phyloP scores from a whole-genome alignment of 64 coral and sea anemone species.

The Cladopsammia gracilis region DNA sequence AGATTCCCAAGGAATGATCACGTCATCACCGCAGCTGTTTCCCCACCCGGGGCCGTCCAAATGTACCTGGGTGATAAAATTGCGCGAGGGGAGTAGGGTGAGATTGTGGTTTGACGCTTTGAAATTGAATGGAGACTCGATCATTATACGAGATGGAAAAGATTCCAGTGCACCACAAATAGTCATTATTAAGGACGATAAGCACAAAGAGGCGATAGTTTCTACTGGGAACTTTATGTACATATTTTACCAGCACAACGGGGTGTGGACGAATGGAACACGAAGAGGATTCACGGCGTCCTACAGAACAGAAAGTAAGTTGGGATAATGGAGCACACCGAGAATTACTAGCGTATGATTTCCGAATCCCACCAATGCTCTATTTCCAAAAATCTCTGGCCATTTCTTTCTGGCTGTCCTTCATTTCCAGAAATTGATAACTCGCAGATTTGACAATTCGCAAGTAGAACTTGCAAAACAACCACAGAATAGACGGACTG shows the following conservation, averaged over 20 bases:
- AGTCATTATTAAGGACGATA: constrained; percentile 47
- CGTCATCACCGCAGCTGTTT: constrained; percentile 92
- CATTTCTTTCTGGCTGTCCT: too few species aligned
- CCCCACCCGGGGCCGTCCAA: neutral
- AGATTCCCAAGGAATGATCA: constrained; percentile 83
- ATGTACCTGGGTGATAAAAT: constrained; percentile 83
- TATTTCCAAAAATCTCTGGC: too few species aligned
- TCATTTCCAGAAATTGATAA: too few species aligned
- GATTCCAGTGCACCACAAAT: constrained; percentile 71
- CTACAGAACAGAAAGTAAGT: constrained; percentile 79
- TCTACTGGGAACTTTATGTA: constrained; percentile 82
- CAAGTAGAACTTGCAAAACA: too few species aligned
- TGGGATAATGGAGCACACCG: neutral
- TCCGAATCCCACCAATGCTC: too few species aligned
- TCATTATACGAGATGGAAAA: constrained; percentile 80
- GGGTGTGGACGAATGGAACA: constrained; percentile 80
- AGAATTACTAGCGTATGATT: too few species aligned
- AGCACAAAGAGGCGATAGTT: constrained; percentile 25
- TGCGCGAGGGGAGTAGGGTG: constrained; percentile 45
- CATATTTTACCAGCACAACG: constrained; percentile 83
- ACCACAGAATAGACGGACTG: too few species aligned
- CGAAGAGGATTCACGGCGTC: constrained; percentile 86
- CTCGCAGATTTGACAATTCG: too few species aligned
- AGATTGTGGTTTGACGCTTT: constrained; percentile 88
- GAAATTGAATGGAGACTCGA: constrained; percentile 80